phyloP scores from a whole-genome alignment of 1,140 invertebrate genomes.

The Drosophila kohkoa region DNA sequence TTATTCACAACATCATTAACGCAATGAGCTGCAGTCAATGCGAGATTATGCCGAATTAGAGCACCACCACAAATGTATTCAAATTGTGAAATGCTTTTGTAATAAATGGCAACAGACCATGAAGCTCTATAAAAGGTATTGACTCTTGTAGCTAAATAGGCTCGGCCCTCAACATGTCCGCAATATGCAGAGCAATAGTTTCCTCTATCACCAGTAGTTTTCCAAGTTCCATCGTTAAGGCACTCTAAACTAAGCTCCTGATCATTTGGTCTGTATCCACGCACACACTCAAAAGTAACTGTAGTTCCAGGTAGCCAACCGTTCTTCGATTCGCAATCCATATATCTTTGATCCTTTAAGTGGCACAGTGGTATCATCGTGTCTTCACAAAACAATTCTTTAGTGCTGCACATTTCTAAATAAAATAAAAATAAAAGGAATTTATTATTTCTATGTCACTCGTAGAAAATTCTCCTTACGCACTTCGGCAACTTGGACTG shows the following conservation, averaged over 20 bases:
- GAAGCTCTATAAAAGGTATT: neutral
- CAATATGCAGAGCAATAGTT: conserved; percentile 13
- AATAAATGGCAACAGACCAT: conserved; percentile 15
- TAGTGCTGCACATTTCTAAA: neutral
- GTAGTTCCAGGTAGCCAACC: neutral
- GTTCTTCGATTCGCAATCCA: neutral
- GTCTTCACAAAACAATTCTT: neutral
- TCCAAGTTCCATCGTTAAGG: conserved; percentile 26
- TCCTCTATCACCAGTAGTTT: neutral
- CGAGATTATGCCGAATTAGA: conserved; percentile 12
- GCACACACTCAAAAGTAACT: neutral
- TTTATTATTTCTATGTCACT: no score
- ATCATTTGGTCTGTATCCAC: no score
- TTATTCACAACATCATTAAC: neutral
- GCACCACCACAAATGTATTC: conserved; percentile 8
- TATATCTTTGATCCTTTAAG: neutral
- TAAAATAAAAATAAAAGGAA: neutral
- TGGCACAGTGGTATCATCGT: neutral
- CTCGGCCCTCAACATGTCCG: rapidly evolving
- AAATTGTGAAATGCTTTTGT: neutral
- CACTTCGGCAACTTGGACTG: no score
- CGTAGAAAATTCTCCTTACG: no score
- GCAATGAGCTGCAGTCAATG: conserved; percentile 43
- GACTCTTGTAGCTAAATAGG: no score
- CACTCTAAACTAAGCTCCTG: neutral